These are phyloP conservation scores for Xerus rutilus DNA, from an alignment of 2,797 vertebrate species.

Conservation along the genomic window DNA sequence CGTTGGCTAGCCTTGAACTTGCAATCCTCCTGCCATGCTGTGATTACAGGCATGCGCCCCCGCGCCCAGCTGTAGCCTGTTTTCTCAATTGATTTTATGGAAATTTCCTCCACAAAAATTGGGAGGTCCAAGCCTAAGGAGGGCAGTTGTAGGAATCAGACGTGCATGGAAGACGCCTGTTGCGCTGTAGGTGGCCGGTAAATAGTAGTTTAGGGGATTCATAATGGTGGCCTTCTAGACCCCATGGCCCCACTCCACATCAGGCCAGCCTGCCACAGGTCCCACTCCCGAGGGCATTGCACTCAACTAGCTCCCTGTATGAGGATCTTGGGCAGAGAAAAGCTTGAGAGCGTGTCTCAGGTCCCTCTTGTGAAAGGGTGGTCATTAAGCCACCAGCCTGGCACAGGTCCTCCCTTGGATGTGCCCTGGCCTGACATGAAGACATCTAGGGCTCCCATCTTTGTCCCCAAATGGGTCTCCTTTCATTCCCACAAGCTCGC, in stretches of 20 bases:
- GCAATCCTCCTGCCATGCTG: background rate
- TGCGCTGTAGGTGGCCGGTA: background rate
- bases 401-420: fast-evolving
- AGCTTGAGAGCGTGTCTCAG: background rate
- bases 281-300: background rate
- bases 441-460: background rate
- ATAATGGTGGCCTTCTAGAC: background rate
- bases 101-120: background rate
- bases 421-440: background rate
- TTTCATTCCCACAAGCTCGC: background rate
- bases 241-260: background rate
- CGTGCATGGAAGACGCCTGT: background rate
- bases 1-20: background rate
- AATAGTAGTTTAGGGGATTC: background rate
- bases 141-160: background rate
- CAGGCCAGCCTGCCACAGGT: background rate
- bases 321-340: background rate
- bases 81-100: background rate
- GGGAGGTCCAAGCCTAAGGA: background rate
- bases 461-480: background rate
- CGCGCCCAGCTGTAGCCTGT: background rate
- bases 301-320: background rate
- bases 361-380: background rate
- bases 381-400: background rate
- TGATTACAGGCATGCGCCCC: background rate